A percentile compares a stretch with the other conserved stretches of the same genome.
Conservation (phyloP, 2,113 vertebrate species). For the Irena cyanogastra region DNA sequence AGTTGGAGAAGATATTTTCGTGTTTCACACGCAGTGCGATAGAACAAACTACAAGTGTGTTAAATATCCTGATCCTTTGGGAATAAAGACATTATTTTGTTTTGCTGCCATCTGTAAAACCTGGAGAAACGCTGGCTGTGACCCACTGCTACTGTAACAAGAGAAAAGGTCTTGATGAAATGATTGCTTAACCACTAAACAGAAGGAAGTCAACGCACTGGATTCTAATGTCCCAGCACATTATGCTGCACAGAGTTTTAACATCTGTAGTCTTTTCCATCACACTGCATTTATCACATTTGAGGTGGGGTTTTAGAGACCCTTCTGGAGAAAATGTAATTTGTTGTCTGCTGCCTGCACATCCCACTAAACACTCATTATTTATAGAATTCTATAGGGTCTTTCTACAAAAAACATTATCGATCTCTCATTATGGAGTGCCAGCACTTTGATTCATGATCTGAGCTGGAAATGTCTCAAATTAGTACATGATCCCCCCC, state of each 20-base stretch:
- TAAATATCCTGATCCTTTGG: neutral
- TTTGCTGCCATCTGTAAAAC: neutral
- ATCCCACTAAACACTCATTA: slow-evolving; percentile 57
- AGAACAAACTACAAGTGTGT: neutral
- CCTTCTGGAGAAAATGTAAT: slow-evolving; percentile 42
- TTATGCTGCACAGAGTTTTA: neutral
- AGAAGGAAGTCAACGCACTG: neutral
- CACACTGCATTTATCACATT: slow-evolving; percentile 26
- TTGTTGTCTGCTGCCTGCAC: slow-evolving; percentile 38
- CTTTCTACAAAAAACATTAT: slow-evolving; percentile 43
- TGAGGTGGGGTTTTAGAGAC: slow-evolving; percentile 46
- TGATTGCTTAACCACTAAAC: neutral
- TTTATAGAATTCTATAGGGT: slow-evolving; percentile 61
- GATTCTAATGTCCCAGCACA: neutral
- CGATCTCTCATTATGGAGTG: slow-evolving; percentile 45
- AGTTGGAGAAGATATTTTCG: neutral
- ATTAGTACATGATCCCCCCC: neutral
- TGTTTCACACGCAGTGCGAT: neutral
- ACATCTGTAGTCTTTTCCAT: neutral
- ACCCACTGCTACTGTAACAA: neutral
- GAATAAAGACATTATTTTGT: neutral
- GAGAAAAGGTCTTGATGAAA: neutral
- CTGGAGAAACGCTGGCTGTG: neutral
- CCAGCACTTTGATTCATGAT: slow-evolving; percentile 46
- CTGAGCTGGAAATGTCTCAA: slow-evolving; percentile 12